phyloP scores from a whole-genome alignment of 2,797 vertebrate species.

The Paguma larvata region DNA sequence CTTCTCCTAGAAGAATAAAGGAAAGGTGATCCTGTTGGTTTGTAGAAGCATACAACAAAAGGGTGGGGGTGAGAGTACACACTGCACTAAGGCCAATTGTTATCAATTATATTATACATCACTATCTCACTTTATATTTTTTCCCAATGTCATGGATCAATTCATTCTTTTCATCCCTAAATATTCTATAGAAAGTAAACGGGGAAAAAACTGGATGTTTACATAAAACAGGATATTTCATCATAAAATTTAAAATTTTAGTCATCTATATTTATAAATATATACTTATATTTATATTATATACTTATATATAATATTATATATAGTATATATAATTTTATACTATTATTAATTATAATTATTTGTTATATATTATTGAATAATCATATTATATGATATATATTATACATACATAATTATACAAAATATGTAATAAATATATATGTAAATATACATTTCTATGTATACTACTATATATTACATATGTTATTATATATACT shows the following conservation, averaged over 20 bases:
- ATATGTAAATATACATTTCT: neutral
- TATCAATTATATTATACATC: neutral
- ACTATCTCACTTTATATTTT: neutral
- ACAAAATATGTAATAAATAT: neutral
- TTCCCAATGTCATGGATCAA: neutral
- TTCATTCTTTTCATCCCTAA: constrained; percentile 16
- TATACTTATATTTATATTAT: neutral
- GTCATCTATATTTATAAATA: neutral
- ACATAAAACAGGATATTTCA: neutral
- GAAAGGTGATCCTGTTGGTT: neutral
- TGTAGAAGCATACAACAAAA: neutral
- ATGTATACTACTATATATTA: no score
- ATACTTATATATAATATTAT: neutral
- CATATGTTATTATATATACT: no score
- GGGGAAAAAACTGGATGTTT: neutral
- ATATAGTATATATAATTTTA: no score
- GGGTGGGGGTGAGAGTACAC: neutral
- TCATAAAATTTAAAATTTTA: neutral
- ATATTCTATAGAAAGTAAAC: constrained; percentile 6
- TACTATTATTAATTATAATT: neutral
- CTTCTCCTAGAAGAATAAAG: neutral
- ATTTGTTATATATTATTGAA: neutral
- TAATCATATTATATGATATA: neutral
- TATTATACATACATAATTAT: neutral
- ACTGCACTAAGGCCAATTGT: neutral